Evolutionary conservation across 2,888 invertebrate species (phyloP).

Genomic region (Leptothorax acervorum): DNA sequence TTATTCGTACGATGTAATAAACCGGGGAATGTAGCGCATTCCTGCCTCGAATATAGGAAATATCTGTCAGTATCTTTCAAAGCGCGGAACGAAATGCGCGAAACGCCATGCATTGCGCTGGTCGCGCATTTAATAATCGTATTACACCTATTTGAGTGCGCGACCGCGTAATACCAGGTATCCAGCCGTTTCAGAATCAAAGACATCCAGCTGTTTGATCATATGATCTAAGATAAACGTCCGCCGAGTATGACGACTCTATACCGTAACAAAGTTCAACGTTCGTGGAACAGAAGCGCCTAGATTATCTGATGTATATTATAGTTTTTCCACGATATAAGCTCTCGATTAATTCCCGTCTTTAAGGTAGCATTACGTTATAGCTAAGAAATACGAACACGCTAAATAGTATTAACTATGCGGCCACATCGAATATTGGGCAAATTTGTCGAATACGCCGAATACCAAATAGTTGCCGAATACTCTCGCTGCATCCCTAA

Average conservation of each 20-base stretch:
- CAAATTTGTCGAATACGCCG: conserved; percentile 73
- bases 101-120: conserved; percentile 28
- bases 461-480: conserved; percentile 74
- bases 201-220: conserved; percentile 31
- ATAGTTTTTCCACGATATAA: conserved; percentile 2
- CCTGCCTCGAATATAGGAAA: conserved; percentile 44
- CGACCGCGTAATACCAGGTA: conserved; percentile 6
- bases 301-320: not conserved
- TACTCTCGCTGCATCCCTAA: conserved; percentile 73
- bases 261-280: conserved; percentile 15
- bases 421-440: conserved; percentile 66
- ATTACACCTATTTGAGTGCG: conserved; percentile 28
- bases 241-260: not conserved
- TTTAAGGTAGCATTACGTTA: not conserved
- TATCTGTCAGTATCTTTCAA: conserved; percentile 45
- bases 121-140: conserved; percentile 27
- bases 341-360: not conserved
- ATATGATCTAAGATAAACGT: conserved; percentile 31
- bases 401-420: conserved; percentile 66
- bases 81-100: conserved; percentile 42
- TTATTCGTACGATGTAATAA: conserved; percentile 31
- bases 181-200: conserved; percentile 7
- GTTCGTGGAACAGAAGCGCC: not conserved
- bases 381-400: conserved; percentile 38
- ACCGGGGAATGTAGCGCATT: conserved; percentile 41